Evolutionary conservation across 2,113 vertebrate genomes (phyloP).

Genomic region (Dicaeum eximium): DNA sequence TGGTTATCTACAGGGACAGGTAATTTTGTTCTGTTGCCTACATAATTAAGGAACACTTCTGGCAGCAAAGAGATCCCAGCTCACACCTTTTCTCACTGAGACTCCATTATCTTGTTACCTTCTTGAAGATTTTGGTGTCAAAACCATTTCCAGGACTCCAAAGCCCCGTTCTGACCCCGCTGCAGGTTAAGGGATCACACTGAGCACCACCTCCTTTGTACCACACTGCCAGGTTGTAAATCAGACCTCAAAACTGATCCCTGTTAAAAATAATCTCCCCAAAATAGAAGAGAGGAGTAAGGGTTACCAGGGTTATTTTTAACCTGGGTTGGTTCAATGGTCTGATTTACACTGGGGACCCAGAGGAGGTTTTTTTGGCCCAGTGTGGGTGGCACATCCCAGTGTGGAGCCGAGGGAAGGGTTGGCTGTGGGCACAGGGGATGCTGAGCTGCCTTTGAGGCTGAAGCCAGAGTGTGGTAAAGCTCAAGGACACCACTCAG

Average conservation of each 20-base stretch:
- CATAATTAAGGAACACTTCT: not conserved
- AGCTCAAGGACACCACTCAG: constrained; percentile 26
- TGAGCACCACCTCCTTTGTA: not conserved
- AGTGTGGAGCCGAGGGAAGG: not conserved
- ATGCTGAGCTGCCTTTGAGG: constrained; percentile 13
- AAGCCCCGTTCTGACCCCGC: not conserved
- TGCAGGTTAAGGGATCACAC: not conserved
- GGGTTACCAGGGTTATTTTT: constrained; percentile 47
- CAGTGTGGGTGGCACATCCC: not conserved
- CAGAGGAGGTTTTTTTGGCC: not conserved
- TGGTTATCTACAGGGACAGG: not conserved
- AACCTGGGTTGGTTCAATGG: not conserved
- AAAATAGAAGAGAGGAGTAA: constrained; percentile 28
- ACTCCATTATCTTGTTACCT: not conserved
- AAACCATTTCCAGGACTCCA: not conserved
- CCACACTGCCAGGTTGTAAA: not conserved
- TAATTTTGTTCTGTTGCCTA: not conserved
- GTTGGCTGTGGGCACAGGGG: not conserved
- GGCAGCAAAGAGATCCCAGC: not conserved
- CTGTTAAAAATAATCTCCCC: constrained; percentile 40
- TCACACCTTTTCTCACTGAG: not conserved
- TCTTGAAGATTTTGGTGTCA: not conserved
- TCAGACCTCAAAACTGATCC: not conserved
- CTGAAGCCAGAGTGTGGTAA: not conserved
- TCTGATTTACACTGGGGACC: not conserved